These are phyloP conservation scores for Gobio occitaniae DNA, from an alignment of 2,797 vertebrate genomes.

Conservation along the genomic window DNA sequence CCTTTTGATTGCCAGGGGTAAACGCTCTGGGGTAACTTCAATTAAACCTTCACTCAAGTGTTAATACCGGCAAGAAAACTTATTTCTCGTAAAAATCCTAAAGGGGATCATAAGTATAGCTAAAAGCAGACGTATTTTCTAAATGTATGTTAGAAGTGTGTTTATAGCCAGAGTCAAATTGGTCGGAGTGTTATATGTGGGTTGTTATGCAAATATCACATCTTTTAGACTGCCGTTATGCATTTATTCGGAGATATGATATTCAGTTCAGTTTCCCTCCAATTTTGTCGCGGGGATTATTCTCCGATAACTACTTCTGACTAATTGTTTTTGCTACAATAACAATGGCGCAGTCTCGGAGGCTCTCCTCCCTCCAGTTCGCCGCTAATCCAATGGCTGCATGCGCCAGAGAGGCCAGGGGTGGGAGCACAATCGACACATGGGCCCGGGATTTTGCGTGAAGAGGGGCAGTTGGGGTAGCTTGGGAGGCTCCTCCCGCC, in stretches of 20 bases:
- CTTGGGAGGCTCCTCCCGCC: not conserved
- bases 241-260: not conserved
- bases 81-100: not conserved
- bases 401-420: constrained; percentile 77
- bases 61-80: not conserved
- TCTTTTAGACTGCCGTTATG: not conserved
- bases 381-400: constrained; percentile 81
- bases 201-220: not conserved
- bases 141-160: not conserved
- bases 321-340: constrained; percentile 56
- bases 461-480: not conserved
- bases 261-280: not conserved
- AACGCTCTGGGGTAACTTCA: constrained; percentile 79
- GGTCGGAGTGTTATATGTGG: not conserved
- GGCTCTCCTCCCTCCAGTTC: constrained; percentile 75
- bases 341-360: constrained; percentile 83
- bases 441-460: constrained; percentile 43
- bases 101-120: not conserved
- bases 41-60: constrained; percentile 71
- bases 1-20: constrained; percentile 80
- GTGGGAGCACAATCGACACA: constrained; percentile 69
- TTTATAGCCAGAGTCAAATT: constrained; percentile 36
- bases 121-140: not conserved
- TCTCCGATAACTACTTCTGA: constrained; percentile 61
- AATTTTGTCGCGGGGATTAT: constrained; percentile 27